Conservation (phyloP, 2,113 vertebrate genomes). For the Willisornis vidua region DNA sequence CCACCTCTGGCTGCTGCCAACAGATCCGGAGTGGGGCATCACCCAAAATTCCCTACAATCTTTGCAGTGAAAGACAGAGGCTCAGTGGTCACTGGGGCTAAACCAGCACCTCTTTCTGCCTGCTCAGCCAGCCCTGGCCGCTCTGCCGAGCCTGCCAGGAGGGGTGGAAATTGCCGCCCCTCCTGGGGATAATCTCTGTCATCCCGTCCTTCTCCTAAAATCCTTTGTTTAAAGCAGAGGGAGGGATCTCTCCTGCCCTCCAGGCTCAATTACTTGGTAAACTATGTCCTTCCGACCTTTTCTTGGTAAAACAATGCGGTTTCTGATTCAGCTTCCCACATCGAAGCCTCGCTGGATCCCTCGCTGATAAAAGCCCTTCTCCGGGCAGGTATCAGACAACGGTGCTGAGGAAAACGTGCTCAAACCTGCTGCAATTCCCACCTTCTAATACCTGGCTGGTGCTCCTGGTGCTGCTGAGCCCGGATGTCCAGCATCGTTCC, state of each 20-base stretch:
- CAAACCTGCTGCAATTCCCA: not conserved
- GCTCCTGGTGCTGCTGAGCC: not conserved
- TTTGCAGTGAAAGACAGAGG: not conserved
- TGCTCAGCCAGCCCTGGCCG: not conserved
- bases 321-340: not conserved
- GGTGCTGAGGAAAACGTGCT: not conserved
- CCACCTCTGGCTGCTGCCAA: not conserved
- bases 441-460: not conserved
- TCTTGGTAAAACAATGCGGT: not conserved
- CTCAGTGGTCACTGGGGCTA: not conserved
- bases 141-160: not conserved
- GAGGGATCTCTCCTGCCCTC: not conserved
- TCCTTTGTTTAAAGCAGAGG: not conserved
- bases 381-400: rapidly evolving
- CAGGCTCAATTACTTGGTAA: not conserved
- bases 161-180: not conserved
- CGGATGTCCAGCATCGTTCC: not conserved
- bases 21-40: not conserved
- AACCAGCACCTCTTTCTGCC: not conserved
- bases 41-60: not conserved
- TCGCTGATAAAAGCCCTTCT: not conserved
- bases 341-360: rapidly evolving
- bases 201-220: not conserved
- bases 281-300: not conserved
- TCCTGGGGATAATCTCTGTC: not conserved